Percentiles rank a stretch among this genome's conserved stretches.
Conservation (phyloP, 2,888 invertebrate species). For the Troglohyphantes excavatus region DNA sequence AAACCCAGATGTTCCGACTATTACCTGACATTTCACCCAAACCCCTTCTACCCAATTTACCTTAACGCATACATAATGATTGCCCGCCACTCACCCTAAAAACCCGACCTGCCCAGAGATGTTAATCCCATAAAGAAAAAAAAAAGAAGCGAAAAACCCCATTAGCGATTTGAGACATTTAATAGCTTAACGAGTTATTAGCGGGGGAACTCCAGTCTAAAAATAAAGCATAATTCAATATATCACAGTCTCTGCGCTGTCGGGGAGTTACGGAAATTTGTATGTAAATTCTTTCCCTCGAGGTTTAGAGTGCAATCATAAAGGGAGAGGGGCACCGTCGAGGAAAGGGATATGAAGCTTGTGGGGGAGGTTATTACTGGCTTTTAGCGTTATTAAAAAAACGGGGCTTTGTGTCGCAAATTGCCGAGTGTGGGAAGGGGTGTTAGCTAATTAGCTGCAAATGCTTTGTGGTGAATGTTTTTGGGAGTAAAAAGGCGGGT, state of each 20-base stretch:
- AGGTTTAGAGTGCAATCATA: not conserved
- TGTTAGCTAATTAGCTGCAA: not conserved
- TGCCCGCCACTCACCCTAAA: not conserved
- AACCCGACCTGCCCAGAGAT: not conserved
- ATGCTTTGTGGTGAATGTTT: not conserved
- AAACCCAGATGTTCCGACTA: not conserved
- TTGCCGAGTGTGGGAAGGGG: not conserved
- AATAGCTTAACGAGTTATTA: not conserved
- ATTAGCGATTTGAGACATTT: not conserved
- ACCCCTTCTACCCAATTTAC: not conserved
- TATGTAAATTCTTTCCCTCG: constrained; percentile 1
- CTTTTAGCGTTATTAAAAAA: constrained; percentile 8
- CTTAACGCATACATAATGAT: not conserved
- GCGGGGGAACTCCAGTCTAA: not conserved
- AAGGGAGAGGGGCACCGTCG: not conserved
- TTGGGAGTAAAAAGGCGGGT: no score
- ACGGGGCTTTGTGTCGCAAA: not conserved
- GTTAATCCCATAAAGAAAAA: not conserved
- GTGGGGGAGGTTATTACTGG: not conserved
- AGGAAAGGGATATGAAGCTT: no score
- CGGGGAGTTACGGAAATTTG: not conserved
- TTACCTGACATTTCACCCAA: not conserved
- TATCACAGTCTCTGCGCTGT: not conserved
- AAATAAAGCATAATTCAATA: constrained; percentile 1
- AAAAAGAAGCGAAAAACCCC: not conserved